Base-by-base conservation (phyloP, 2,797 vertebrate species). In the Crax fasciolata region DNA sequence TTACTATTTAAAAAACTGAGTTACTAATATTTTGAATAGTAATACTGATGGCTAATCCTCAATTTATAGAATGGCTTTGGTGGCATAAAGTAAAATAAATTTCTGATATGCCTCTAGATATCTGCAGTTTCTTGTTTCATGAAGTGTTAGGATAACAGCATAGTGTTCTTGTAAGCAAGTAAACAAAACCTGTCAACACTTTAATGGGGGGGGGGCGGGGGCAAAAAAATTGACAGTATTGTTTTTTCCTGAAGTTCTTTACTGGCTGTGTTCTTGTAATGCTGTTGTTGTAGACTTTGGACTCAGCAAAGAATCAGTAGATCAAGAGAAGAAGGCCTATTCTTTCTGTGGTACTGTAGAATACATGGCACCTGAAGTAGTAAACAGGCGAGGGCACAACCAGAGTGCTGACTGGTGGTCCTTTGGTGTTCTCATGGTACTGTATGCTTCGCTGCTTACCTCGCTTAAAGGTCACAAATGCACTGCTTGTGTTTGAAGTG, bases 381-480 rank as follows among this genome's bases (percentile, higher is more conserved):
- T 99, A 97, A 99, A 99, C 98, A 98, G 99, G 97, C 98, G 99
- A 98, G 99, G 99, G 97, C 99, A 99, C 98, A 99, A 99, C 58
- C 99, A 99, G 97, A 99, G 99, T 97, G 99, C 99, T 24, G 99
- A 99, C 96, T 99, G 99, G 99, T 99, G 99, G 99, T 99, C 99
- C 78, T 98, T 99, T 97, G 99, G 99, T 91, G 99, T 99, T 92
- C 98, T 99, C 81, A 99, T 99, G 99, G 99, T 99, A 98, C 85
- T 96, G 93, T 97, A 82, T 57, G 94, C 55, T 84, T 91, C 57
- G 0, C 52, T 87, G 30, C 77, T 82, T 91, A 28, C 89, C 88
- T 87, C 57, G 43, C 58, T 68, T 94, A 81, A 32, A 70, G 71
- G 72, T 90, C 89, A 35, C 80, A 82, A 44, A 84, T 57, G 7